These are phyloP conservation scores for Elaphurus davidianus DNA, from an alignment of 2,113 vertebrate genomes.

Conservation along the genomic window DNA sequence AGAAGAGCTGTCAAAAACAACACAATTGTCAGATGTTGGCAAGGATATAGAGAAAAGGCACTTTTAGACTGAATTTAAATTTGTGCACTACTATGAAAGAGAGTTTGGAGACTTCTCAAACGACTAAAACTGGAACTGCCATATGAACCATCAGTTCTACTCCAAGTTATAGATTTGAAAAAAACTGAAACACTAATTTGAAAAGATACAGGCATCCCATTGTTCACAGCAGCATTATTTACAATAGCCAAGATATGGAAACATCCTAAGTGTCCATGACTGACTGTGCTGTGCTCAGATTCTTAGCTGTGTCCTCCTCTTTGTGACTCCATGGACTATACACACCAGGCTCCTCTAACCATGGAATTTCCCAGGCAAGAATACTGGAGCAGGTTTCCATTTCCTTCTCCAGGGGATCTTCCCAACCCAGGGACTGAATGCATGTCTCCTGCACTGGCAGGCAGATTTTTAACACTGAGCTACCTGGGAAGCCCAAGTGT, in stretches of 20 bases:
- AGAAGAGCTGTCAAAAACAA: neutral
- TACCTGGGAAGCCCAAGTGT: neutral
- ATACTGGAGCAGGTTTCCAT: neutral
- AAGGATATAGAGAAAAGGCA: neutral
- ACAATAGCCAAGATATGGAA: neutral
- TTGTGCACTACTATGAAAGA: neutral
- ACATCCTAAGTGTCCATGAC: neutral
- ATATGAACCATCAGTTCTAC: neutral
- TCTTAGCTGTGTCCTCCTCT: neutral
- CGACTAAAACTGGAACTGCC: neutral
- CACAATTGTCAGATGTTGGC: neutral
- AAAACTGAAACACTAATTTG: neutral
- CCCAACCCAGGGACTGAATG: neutral
- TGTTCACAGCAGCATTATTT: neutral
- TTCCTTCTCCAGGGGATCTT: neutral
- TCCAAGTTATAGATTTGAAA: neutral
- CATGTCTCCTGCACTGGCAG: neutral
- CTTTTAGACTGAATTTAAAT: neutral
- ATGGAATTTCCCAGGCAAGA: neutral
- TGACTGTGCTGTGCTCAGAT: neutral
- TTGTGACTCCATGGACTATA: neutral
- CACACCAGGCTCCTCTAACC: neutral
- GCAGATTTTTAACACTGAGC: neutral
- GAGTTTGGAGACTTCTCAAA: neutral
- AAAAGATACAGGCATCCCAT: neutral